These are phyloP conservation scores for Polydrusus tereticollis DNA, from an alignment of 2,888 invertebrate genomes.

Conservation along the genomic window DNA sequence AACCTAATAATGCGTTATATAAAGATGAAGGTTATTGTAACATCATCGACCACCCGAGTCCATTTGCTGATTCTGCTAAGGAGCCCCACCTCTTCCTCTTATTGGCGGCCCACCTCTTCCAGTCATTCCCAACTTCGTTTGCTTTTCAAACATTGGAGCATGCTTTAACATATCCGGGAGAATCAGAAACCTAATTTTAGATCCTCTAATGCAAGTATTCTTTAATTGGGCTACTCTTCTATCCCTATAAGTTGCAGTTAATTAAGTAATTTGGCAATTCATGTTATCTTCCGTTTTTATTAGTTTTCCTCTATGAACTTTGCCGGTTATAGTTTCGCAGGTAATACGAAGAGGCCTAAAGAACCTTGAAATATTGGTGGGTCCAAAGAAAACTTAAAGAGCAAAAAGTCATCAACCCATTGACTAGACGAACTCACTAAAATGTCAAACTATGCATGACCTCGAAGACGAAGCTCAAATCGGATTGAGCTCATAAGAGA, in stretches of 20 bases:
- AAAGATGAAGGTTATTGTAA: neutral
- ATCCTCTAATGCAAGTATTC: slow-evolving; percentile 98
- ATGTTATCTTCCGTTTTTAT: slow-evolving; percentile 99
- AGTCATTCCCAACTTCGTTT: slow-evolving; percentile 86
- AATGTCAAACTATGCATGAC: no score
- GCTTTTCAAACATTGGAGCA: slow-evolving; percentile 96
- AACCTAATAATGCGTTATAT: no score
- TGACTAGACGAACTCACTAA: no score
- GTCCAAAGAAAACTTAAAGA: no score
- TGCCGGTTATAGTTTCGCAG: slow-evolving; percentile 98
- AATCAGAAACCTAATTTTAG: slow-evolving; percentile 97
- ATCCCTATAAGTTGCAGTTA: slow-evolving; percentile 94
- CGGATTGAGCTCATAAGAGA: no score
- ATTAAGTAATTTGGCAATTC: slow-evolving; percentile 98
- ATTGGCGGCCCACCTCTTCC: slow-evolving; percentile 74
- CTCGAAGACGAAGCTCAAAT: no score
- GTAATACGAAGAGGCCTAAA: no score
- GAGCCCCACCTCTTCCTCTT: slow-evolving; percentile 71
- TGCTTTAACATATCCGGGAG: slow-evolving; percentile 99
- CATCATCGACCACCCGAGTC: slow-evolving; percentile 26
- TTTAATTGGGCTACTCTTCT: slow-evolving; percentile 94
- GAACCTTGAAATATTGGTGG: no score
- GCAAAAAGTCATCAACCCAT: no score
- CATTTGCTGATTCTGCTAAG: slow-evolving; percentile 55
- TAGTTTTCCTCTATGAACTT: slow-evolving; percentile 98